Base-by-base conservation (phyloP, 2,888 invertebrate genomes). In the Chouioia cunea region DNA sequence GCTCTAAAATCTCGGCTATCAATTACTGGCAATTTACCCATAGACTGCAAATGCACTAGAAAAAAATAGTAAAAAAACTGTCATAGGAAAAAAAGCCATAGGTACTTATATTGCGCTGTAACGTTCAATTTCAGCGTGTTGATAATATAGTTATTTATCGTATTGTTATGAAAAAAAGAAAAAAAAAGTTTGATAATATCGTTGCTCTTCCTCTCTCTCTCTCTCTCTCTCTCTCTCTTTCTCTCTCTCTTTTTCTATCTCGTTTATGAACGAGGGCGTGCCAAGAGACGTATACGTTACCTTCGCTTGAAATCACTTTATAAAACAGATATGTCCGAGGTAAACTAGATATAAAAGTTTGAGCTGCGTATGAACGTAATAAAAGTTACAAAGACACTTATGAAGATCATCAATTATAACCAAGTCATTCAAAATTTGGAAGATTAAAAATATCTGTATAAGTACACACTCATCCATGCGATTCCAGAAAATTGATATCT, bases 231-330 rank as follows among this genome's bases (percentile, higher is more conserved):
- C 67, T 67, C 69, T 70, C 44, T 73, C 74, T 73, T 62, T 74
- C 63, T 65, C 67, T 74, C 67, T 65, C 60, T 73, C 64, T 70
- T 66, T 46, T 62, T 46, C 47, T 36, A 60, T 36, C 62, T 73
- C 73, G 73, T 69, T 56, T 66, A 56, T 66, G 71, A 74, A 76
- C 74, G 74, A 74, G 73, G 67, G 73, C 79, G 79, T 80, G 78
- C 79, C 76, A 77, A 76, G 76, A 77, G 74, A 78, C 77, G 77
- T 73, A 83, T 84, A 84, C 84, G 78, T 84, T 84, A 84, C 84
- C 84, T 84, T 82, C 60, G 74, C 75, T 79, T 77, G 52, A 60
- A 79, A 81, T 81, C 75, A 79, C 27, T 27, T 27, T 36, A 10
- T 79, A 79, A 78, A 74, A 76, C 64, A 76, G 75, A 78, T 67